phyloP scores from a whole-genome alignment of 2,888 invertebrate species.

The Eurytoma adleriae region DNA sequence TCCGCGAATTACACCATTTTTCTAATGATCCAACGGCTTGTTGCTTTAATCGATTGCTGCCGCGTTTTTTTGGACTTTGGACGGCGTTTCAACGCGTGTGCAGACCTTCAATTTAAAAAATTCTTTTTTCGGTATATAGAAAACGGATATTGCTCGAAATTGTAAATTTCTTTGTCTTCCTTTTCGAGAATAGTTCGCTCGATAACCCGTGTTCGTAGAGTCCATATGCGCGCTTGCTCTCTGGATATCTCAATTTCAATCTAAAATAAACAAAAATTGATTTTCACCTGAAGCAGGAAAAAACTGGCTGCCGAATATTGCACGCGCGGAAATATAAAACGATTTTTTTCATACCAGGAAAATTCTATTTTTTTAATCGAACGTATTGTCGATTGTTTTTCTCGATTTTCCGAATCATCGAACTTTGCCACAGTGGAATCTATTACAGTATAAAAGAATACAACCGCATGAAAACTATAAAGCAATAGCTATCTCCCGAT shows the following conservation, averaged over 20 bases:
- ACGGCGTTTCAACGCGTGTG: no score
- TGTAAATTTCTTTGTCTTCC: not conserved
- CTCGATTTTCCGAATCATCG: slow-evolving; percentile 35
- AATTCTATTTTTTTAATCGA: slow-evolving; percentile 37
- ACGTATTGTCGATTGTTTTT: slow-evolving; percentile 38
- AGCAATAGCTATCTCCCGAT: slow-evolving; percentile 36
- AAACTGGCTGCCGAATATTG: not conserved
- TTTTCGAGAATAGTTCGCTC: slow-evolving; percentile 1
- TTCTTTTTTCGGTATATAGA: not conserved
- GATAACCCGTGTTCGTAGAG: not conserved
- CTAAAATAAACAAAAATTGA: slow-evolving; percentile 39
- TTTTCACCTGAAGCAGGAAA: slow-evolving; percentile 3
- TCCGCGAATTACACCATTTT: not conserved
- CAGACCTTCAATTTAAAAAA: no score
- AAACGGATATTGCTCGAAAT: not conserved
- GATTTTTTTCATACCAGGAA: slow-evolving; percentile 14
- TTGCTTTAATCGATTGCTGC: no score
- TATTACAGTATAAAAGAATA: slow-evolving; percentile 33
- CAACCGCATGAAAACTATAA: slow-evolving; percentile 34
- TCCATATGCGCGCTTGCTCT: not conserved
- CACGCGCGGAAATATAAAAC: slow-evolving; percentile 25
- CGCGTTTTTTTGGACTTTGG: no score
- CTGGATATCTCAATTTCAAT: slow-evolving; percentile 13
- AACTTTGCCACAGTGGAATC: slow-evolving; percentile 13
- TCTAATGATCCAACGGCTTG: no score